Base-by-base conservation (phyloP, 2,888 invertebrate genomes). In the Cistogaster globosa region DNA sequence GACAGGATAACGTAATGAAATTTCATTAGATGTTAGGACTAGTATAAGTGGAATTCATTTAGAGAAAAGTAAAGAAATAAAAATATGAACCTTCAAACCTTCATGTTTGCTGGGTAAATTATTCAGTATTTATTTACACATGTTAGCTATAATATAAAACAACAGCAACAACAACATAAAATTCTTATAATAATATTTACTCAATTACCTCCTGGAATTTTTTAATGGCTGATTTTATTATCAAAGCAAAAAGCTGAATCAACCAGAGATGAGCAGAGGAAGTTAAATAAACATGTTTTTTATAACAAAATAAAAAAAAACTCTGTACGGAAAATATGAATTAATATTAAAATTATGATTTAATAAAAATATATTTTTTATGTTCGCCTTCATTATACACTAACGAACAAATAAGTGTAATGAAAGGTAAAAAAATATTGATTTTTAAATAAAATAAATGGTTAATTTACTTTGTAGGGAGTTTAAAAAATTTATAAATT, bases 121-220 rank as follows among this genome's bases (percentile, higher is more conserved):
- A 7, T 48, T 48, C 12, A 16, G 14, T 48, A 48, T 48, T 14
- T 48, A 4, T n/a, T 48, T 48, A 38, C 60, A 38, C 20, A 48
- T 63, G 18, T 65, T 42, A 55, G 26, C 68, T 81, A 55, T 62
- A 75, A 68, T 75, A 80, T 74, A 74, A 53, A 74, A 74, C 32
- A 78, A 58, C 60, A 74, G 67, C 32, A 78, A 58, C 14, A 74
- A 53, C 6, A 63, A 63, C 2, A 62, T 26, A 71, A 58, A 76
- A 68, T 32, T 12, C 55, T 14, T 53, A 65, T 75, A 75, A 82
- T 58, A 65, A 72, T 77, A 83, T 83, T 82, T 76, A 83, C 82
- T 58, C 71, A 83, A 83, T 83, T 83, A 83, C 82, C 71, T 77
- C 45, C 71, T 71, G 82, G 51, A 67, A 58, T 80, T 65, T 65